Evolutionary conservation across 2,888 invertebrate species (phyloP), one percentile per base, ranked within the genome.

Genomic region (Stenolophus ochropezus): DNA sequence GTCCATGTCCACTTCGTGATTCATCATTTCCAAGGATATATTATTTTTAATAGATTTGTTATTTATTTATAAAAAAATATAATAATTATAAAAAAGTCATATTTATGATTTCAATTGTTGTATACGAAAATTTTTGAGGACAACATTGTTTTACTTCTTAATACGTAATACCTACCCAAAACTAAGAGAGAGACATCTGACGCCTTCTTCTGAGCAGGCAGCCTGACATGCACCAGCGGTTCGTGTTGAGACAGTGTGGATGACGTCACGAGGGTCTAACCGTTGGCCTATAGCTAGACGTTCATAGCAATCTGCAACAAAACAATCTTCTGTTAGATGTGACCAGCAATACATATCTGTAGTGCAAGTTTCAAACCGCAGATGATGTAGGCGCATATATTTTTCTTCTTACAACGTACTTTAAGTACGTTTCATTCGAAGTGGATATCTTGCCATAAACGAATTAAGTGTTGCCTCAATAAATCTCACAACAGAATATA

Each of bases 201-300:
- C 88, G 82, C 88, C 87, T 82, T 90, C 90, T 77, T 86, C 86
- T 3, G 91, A 89, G 83, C 91, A 91, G 49, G 88, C 88, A 83
- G 88, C 87, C 84, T 91, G 90, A 84, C 91, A 91, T 83, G 90
- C 90, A 6, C 87, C 85, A 61, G 90, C 88, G 56, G 90, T 89
- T 14, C 86, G 87, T 14, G 88, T 88, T 73, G 87, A 85, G 51
- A 88, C 85, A 78, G 86, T 87, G 83, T 88, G 87, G 71, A 88
- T 89, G 33, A 90, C 86, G 83, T 89, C 90, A 56, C 86, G 86
- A 5, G 89, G 84, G 47, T 88, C 86, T 4, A 91, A 85, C 83
- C 90, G 88, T 82, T 91, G 89, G 51, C 91, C 91, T 79, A 91
- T 90, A 8, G 91, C 90, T 83, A 91, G 85, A 85, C 91, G 88